Conservation (phyloP, 2,797 vertebrate genomes). For the Acanthurus leucopareius region DNA sequence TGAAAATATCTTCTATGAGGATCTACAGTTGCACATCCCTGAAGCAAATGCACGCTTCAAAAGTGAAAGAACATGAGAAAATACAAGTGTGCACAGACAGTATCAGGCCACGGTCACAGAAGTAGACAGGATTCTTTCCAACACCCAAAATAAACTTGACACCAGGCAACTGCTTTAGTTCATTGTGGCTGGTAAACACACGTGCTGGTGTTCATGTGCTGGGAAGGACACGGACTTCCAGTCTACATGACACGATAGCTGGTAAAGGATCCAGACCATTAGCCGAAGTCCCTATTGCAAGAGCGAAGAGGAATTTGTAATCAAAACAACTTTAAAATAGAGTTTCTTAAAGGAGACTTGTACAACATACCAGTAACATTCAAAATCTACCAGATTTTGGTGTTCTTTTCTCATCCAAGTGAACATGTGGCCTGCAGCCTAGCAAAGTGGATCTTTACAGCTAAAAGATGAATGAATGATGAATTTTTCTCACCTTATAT, state of each 20-base stretch:
- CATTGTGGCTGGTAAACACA: slow-evolving; percentile 66
- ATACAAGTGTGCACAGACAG: slow-evolving; percentile 59
- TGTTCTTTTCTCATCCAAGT: background rate
- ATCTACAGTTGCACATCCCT: slow-evolving; percentile 30
- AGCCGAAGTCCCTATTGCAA: slow-evolving; percentile 6
- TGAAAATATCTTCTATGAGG: slow-evolving; percentile 21
- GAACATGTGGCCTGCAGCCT: slow-evolving; percentile 4
- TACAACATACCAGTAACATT: background rate
- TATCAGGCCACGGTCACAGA: slow-evolving; percentile 75
- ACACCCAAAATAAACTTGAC: slow-evolving; percentile 75
- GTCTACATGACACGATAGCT: slow-evolving; percentile 2
- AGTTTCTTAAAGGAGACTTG: background rate
- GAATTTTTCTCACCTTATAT: slow-evolving; percentile 89
- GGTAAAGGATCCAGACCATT: slow-evolving; percentile 13
- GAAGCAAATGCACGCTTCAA: slow-evolving; percentile 39
- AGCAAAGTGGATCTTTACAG: slow-evolving; percentile 5
- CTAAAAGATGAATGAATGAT: background rate
- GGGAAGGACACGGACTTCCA: slow-evolving; percentile 42
- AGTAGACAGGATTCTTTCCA: slow-evolving; percentile 77
- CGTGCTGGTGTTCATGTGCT: slow-evolving; percentile 21
- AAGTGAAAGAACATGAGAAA: slow-evolving; percentile 52
- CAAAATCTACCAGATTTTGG: background rate
- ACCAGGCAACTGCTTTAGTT: slow-evolving; percentile 68
- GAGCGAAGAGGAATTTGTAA: background rate
- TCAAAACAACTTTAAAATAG: background rate